Conservation (phyloP, 1,140 invertebrate genomes). For the Zophobas atratus region DNA sequence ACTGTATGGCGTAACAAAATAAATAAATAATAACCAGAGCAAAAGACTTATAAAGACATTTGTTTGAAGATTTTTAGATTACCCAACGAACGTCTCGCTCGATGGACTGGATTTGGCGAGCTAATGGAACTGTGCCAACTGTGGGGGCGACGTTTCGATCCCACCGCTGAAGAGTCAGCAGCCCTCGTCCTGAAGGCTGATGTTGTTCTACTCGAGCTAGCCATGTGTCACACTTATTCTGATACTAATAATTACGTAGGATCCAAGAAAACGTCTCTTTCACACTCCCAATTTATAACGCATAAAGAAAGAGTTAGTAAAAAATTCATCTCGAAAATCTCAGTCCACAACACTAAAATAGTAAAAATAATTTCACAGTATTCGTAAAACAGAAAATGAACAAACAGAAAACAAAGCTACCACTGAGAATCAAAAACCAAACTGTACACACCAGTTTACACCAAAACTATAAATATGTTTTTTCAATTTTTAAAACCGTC, state of each 20-base stretch:
- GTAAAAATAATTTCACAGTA: too few relatives aligned
- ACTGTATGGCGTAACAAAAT: too few relatives aligned
- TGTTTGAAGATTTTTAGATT: constrained; percentile 1
- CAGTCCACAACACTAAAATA: too few relatives aligned
- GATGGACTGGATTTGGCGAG: constrained; percentile 45
- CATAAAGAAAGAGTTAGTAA: not conserved
- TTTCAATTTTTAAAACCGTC: too few relatives aligned
- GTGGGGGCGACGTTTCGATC: constrained; percentile 60
- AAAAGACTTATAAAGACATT: constrained; percentile 7
- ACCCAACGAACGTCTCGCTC: constrained; percentile 27
- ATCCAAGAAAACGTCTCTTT: constrained; percentile 12
- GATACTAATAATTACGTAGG: constrained; percentile 2
- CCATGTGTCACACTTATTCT: constrained; percentile 30
- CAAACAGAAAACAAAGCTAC: too few relatives aligned
- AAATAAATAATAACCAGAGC: too few relatives aligned
- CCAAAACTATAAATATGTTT: too few relatives aligned
- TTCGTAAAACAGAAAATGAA: too few relatives aligned
- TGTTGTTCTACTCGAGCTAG: constrained; percentile 44
- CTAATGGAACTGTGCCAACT: constrained; percentile 63
- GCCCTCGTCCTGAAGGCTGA: constrained; percentile 15
- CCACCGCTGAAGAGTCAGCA: constrained; percentile 26
- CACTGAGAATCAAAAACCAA: too few relatives aligned
- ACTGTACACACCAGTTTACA: too few relatives aligned
- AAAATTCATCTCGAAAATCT: not conserved
- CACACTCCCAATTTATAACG: constrained; percentile 12